Evolutionary conservation across 1,140 invertebrate species (phyloP).

Genomic region (Yoshiicerus persimilis): DNA sequence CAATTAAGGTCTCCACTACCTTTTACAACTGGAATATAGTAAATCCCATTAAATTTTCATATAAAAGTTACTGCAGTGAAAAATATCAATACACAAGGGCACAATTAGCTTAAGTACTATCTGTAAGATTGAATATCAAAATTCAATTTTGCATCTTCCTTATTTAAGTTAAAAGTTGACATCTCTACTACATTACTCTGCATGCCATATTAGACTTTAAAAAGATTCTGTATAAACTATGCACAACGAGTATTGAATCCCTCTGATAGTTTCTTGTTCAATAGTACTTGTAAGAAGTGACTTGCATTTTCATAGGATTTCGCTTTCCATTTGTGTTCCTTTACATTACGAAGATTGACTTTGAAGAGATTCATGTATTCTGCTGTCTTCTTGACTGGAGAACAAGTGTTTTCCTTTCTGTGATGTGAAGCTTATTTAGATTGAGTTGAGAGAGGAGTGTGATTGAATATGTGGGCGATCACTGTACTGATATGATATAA

Average conservation of each 20-base stretch:
- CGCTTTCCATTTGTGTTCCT: not conserved
- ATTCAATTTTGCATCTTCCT: no score
- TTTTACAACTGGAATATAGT: not conserved
- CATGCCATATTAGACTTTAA: no score
- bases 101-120: no score
- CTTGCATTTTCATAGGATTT: not conserved
- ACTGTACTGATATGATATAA: not conserved
- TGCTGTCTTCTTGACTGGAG: not conserved
- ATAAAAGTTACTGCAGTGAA: not conserved
- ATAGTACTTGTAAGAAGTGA: not conserved
- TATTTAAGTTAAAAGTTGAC: no score
- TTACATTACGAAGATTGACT: not conserved
- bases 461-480: constrained; percentile 1
- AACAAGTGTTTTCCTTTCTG: not conserved
- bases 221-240: not conserved
- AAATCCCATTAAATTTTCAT: not conserved
- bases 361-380: not conserved
- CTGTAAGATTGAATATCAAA: no score
- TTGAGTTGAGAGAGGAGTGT: not conserved
- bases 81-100: no score
- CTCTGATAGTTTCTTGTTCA: not conserved
- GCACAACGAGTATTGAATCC: not conserved
- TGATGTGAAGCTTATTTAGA: not conserved
- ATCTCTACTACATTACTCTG: no score
- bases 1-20: not conserved